phyloP scores from a whole-genome alignment of 1,140 invertebrate genomes.

The Drosophila sucinea region DNA sequence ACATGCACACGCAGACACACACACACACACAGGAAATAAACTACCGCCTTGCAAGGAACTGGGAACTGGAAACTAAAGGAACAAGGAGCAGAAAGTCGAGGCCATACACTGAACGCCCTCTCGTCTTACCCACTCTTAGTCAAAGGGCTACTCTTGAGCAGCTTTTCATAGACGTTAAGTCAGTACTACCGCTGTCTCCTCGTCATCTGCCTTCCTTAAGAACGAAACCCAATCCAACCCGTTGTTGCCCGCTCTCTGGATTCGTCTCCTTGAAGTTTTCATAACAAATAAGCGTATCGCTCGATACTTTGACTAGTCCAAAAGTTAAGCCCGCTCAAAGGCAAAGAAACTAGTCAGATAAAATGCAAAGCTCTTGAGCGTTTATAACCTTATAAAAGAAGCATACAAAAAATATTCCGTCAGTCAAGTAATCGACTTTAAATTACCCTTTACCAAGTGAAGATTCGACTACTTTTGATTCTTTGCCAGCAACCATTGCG shows the following conservation, averaged over 20 bases:
- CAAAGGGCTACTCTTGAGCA: constrained; percentile 55
- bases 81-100: constrained; percentile 17
- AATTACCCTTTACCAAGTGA: neutral
- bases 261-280: constrained; percentile 55
- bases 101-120: constrained; percentile 30
- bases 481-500: no score
- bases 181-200: constrained; percentile 21
- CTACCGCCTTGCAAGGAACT: constrained; percentile 15
- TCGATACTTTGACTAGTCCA: constrained; percentile 68
- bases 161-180: constrained; percentile 67
- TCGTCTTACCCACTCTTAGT: constrained; percentile 34
- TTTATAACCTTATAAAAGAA: constrained; percentile 54
- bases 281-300: constrained; percentile 69
- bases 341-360: constrained; percentile 52
- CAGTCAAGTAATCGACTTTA: neutral
- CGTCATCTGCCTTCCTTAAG: constrained; percentile 21
- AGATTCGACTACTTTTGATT: no score
- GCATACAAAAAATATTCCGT: neutral
- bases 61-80: neutral
- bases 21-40: constrained; percentile 43
- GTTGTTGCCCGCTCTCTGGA: neutral
- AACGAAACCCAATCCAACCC: neutral
- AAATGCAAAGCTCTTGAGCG: constrained; percentile 64
- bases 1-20: constrained; percentile 18
- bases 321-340: constrained; percentile 70